Base-by-base conservation (phyloP, 2,888 invertebrate species). In the Latrodectus hesperus region DNA sequence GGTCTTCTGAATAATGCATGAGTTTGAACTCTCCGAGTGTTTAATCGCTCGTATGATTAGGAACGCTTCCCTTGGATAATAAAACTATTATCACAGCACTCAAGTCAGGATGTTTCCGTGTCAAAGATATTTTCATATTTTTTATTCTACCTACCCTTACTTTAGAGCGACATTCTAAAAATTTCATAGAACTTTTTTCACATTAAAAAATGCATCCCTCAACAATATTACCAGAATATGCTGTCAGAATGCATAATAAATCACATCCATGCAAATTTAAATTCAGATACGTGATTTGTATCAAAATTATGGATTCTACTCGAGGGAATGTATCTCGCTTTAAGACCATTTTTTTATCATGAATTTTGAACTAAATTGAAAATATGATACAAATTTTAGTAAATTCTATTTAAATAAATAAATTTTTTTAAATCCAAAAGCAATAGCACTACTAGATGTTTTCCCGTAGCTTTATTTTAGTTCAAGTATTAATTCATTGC, bases 11-110 rank as follows among this genome's bases (percentile, higher is more conserved):
- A 88, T 88, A 88, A 88, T 83, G 65, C 74, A 88, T 88, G 78
- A 88, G 83, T 74, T 70, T 67, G 65, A 55, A 53, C 78, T 73
- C 72, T 73, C 73, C 6, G 38, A 83, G 78, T 88, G 82, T 82
- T 88, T 88, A 88, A 88, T 83, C 82, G 83, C 82, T 74, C 82
- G 87, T 88, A 76, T 88, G 87, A 88, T 83, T 83, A 83, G 78
- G 73, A 55, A 72, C 73, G 77, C 82, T 77, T 77, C 78, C 64
- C 60, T 53, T 74, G 82, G 83, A 88, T 88, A 88, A 83, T 88
- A 88, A 88, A 88, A 88, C 87, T 87, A 82, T 87, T 87, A 87
- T 87, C 82, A 87, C 22, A 77, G 73, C 83, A 67, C 81, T 87
- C 77, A 73, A 87, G 80, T 87, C 81, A 76, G 81, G 86, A 87